phyloP scores from a whole-genome alignment of 2,888 invertebrate genomes.

The Sminthurides aquaticus region DNA sequence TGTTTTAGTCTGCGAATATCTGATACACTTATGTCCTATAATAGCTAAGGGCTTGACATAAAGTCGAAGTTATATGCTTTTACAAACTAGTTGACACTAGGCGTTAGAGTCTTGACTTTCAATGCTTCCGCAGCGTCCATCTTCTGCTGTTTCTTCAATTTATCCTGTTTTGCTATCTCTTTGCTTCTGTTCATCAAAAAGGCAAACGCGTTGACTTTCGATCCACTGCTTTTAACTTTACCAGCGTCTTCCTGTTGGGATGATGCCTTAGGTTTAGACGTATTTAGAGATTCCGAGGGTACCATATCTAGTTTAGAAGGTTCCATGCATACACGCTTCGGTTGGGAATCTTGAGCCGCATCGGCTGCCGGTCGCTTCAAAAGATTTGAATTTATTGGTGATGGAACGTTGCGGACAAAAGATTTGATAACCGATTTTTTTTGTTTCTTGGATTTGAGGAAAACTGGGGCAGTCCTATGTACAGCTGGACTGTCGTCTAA shows the following conservation, averaged over 20 bases:
- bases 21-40: too few relatives aligned
- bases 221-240: neutral
- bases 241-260: too few relatives aligned
- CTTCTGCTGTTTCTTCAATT: slow-evolving; percentile 22
- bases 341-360: neutral
- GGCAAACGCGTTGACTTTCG: slow-evolving; percentile 34
- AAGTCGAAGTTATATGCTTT: too few relatives aligned
- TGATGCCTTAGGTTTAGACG: neutral
- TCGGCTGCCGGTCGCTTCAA: slow-evolving; percentile 2
- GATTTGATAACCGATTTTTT: neutral
- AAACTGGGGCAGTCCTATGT: neutral
- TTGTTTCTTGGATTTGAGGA: neutral
- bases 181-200: slow-evolving; percentile 35
- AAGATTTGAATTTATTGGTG: neutral
- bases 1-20: too few relatives aligned
- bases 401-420: neutral
- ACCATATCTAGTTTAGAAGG: neutral
- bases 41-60: too few relatives aligned
- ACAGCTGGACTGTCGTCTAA: slow-evolving; percentile 1
- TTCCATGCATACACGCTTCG: neutral
- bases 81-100: too few relatives aligned
- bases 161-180: slow-evolving; percentile 31
- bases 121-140: neutral
- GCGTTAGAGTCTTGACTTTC: too few relatives aligned
- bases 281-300: slow-evolving; percentile 1